These are phyloP conservation scores for Ypsolopha sequella DNA, from an alignment of 2,888 invertebrate species.

Conservation along the genomic window DNA sequence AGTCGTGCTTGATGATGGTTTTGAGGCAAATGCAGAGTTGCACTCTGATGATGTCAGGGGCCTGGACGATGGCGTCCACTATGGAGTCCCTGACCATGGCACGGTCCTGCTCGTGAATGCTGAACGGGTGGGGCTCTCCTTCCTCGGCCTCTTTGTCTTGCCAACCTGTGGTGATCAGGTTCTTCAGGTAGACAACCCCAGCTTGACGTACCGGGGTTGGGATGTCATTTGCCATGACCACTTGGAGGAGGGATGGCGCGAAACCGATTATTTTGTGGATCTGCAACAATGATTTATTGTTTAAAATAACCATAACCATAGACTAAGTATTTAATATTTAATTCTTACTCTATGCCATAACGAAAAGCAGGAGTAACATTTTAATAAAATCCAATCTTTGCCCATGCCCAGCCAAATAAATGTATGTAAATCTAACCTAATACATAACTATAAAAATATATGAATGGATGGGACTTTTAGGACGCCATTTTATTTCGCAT, in stretches of 20 bases:
- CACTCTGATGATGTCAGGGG: slow-evolving; percentile 90
- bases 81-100: slow-evolving; percentile 92
- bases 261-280: slow-evolving; percentile 89
- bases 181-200: slow-evolving; percentile 97
- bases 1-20: slow-evolving; percentile 95
- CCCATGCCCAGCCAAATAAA: no score
- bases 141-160: slow-evolving; percentile 82
- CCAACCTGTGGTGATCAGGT: slow-evolving; percentile 91
- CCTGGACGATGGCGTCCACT: slow-evolving; percentile 95
- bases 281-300: slow-evolving; percentile 22
- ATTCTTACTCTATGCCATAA: no score
- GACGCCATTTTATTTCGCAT: no score
- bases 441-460: no score
- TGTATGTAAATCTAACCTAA: no score
- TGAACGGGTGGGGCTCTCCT: slow-evolving; percentile 82
- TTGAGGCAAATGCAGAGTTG: slow-evolving; percentile 95
- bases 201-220: slow-evolving; percentile 96
- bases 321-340: no score
- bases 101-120: slow-evolving; percentile 96
- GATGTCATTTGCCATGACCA: slow-evolving; percentile 91
- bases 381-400: no score
- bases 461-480: no score
- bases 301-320: not conserved
- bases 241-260: slow-evolving; percentile 92
- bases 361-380: no score